Percentiles rank a stretch among this genome's conserved stretches.
Conservation (phyloP, 2,888 invertebrate species). For the Pecten maximus region DNA sequence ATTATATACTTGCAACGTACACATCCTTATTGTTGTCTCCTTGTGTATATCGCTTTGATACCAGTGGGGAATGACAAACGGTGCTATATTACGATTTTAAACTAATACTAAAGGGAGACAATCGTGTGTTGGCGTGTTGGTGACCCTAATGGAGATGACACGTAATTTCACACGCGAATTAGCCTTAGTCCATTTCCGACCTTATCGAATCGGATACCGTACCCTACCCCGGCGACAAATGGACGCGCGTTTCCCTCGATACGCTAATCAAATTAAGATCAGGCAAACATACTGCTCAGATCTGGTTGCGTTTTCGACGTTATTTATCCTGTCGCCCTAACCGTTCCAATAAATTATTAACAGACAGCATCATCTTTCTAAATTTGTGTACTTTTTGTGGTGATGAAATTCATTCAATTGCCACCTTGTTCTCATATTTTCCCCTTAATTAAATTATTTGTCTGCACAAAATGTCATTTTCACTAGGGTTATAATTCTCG, state of each 20-base stretch:
- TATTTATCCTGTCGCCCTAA: constrained; percentile 23
- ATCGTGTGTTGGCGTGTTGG: not conserved
- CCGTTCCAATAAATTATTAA: constrained; percentile 22
- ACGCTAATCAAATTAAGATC: constrained; percentile 1
- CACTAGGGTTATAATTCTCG: constrained; percentile 46
- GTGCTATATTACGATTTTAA: too few relatives aligned
- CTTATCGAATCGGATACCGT: not conserved
- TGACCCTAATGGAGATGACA: constrained; percentile 14
- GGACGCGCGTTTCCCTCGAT: constrained; percentile 15
- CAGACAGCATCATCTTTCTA: constrained; percentile 30
- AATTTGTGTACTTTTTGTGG: constrained; percentile 32
- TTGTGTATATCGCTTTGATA: too few relatives aligned
- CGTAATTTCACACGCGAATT: constrained; percentile 23
- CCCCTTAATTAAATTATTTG: constrained; percentile 22
- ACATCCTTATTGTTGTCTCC: too few relatives aligned
- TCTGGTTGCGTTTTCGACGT: constrained; percentile 2
- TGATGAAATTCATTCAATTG: constrained; percentile 23
- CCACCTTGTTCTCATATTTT: constrained; percentile 16
- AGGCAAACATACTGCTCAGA: not conserved
- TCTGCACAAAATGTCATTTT: constrained; percentile 50
- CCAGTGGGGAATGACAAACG: too few relatives aligned
- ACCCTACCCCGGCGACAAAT: not conserved
- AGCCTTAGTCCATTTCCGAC: not conserved
- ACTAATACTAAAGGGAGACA: not conserved
- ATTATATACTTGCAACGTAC: too few relatives aligned